Evolutionary conservation across 2,888 invertebrate species (phyloP), one percentile per base, ranked within the genome.

Genomic region (Luperina nickerlii): DNA sequence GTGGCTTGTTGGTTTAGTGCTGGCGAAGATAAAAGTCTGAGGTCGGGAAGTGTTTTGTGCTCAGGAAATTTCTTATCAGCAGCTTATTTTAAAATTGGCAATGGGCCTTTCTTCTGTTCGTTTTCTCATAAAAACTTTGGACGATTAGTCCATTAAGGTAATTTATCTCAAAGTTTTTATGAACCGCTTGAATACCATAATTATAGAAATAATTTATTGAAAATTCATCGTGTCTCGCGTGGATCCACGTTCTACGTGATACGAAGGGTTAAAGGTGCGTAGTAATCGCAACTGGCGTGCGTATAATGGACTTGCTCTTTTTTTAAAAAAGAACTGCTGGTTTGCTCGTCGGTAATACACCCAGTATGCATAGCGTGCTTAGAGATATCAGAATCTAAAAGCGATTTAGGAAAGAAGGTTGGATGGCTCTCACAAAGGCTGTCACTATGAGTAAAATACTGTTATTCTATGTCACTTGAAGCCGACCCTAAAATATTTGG

Each of bases 1-100:
- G n/a, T 24, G 13, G 79, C 48, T 78, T 54, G 71, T 68, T 75
- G 62, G 73, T 86, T 87, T 62, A 65, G 57, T 82, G 57, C 7
- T n/a, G 48, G 57, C 7, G 18, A 73, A 20, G 57, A 72, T 57
- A 62, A 42, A 48, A 79, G 9, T 67, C 27, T 57, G 38, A 48
- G 67, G 38, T 67, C 42, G 24, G 15, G 4, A 42, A 78, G 72
- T 65, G 38, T 15, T 82, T 76, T 45, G n/a, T 32, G 11, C 4
- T 60, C 11, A 51, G 5, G 5, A n/a, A 38, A 66, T 27, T 71
- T 71, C 57, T 54, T 67, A 62, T 38, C 27, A 57, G 2, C 9
- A 13, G 27, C 60, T 51, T 20, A 27, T 75, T 75, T 75, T 54
- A 4, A 24, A 76, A 27, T 48, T 73, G n/a, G 18, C 2, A 45